phyloP scores from a whole-genome alignment of 2,797 vertebrate species.

The Salarias fasciatus region DNA sequence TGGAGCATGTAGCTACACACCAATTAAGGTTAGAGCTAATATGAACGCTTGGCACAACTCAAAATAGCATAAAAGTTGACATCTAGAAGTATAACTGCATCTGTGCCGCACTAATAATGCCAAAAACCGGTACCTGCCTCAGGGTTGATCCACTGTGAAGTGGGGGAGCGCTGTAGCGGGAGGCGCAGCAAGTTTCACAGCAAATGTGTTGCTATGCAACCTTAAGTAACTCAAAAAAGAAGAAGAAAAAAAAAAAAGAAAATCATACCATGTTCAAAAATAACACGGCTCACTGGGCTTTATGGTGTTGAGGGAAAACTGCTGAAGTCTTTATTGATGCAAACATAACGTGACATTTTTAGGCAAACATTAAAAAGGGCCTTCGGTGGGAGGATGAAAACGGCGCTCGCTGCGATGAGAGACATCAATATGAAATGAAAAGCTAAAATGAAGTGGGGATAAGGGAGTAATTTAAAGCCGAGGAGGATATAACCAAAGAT shows the following conservation, averaged over 20 bases:
- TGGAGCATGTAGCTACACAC: background rate
- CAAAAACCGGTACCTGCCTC: conserved; percentile 34
- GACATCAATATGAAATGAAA: background rate
- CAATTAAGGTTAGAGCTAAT: background rate
- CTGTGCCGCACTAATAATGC: conserved; percentile 11
- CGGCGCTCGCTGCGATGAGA: background rate
- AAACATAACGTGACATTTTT: conserved; percentile 13
- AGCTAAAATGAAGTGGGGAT: background rate
- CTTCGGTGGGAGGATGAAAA: background rate
- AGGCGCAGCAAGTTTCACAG: conserved; percentile 21
- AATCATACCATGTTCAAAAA: conserved; percentile 16
- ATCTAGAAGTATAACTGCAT: conserved; percentile 4
- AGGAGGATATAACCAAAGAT: background rate
- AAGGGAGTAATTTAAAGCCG: background rate
- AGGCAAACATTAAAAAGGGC: background rate
- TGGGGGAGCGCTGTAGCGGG: conserved; percentile 1
- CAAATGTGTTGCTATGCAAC: conserved; percentile 60
- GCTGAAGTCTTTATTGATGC: conserved; percentile 2
- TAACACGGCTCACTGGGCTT: conserved; percentile 29
- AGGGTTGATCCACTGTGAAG: conserved; percentile 13
- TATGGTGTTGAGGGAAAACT: conserved; percentile 3
- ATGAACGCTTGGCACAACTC: background rate
- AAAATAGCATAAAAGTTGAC: background rate
- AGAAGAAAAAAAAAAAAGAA: conserved; percentile 22
- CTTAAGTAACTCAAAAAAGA: conserved; percentile 17